Evolutionary conservation across 2,888 invertebrate species (phyloP).

Genomic region (Tachina lurida): DNA sequence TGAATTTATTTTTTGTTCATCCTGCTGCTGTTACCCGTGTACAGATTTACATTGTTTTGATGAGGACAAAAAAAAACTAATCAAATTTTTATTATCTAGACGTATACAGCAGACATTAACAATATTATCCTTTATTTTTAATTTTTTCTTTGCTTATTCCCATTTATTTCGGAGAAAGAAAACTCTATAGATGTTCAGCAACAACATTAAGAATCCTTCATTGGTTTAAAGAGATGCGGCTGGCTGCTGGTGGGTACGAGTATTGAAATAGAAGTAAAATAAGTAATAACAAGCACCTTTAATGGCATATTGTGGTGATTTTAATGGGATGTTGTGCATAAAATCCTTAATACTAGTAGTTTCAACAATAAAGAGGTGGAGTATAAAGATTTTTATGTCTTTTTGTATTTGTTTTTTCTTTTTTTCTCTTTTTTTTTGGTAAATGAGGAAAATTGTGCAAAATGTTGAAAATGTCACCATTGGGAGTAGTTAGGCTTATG

Average conservation of each 20-base stretch:
- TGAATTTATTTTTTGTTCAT: no score
- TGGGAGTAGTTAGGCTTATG: conserved; percentile 80
- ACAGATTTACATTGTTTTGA: conserved; percentile 55
- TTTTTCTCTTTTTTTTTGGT: conserved; percentile 48
- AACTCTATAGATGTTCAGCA: conserved; percentile 21
- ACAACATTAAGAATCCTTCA: conserved; percentile 48
- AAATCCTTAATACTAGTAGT: conserved; percentile 59
- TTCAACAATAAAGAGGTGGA: neutral
- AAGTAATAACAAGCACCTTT: conserved; percentile 76
- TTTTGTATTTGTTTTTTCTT: conserved; percentile 58
- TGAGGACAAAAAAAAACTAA: conserved; percentile 67
- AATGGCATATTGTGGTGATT: conserved; percentile 83
- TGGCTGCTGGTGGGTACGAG: neutral
- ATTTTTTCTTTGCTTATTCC: neutral
- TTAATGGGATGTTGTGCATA: conserved; percentile 76
- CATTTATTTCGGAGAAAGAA: conserved; percentile 14
- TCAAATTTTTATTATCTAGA: conserved; percentile 71
- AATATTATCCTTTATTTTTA: conserved; percentile 58
- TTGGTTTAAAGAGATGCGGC: conserved; percentile 1
- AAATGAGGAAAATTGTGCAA: conserved; percentile 73
- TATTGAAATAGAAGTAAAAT: conserved; percentile 39
- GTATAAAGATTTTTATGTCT: conserved; percentile 62
- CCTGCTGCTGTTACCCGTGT: neutral
- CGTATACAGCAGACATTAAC: conserved; percentile 62
- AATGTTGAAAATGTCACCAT: conserved; percentile 81